Conservation (phyloP, 2,888 invertebrate species). For the Plagodis dolabraria region DNA sequence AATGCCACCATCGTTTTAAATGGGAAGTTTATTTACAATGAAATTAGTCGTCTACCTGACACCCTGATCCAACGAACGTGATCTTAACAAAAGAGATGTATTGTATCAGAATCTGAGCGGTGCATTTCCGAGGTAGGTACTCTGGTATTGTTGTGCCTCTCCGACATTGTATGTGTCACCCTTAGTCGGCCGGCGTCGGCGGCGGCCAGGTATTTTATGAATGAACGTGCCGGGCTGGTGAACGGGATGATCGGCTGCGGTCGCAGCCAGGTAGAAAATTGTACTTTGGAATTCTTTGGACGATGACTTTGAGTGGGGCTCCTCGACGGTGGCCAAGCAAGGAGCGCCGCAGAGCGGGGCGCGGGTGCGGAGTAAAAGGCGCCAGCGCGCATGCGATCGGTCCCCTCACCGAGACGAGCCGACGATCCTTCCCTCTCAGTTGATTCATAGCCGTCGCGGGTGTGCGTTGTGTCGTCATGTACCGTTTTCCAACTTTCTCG, state of each 20-base stretch:
- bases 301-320: conserved; percentile 75
- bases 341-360: conserved; percentile 83
- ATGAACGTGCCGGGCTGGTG: conserved; percentile 80
- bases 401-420: conserved; percentile 71
- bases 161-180: conserved; percentile 19
- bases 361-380: conserved; percentile 58
- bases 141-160: conserved; percentile 42
- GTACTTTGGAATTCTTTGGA: conserved; percentile 82
- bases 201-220: conserved; percentile 79
- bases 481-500: conserved; percentile 82
- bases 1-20: conserved; percentile 65
- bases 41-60: conserved; percentile 77
- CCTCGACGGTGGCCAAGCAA: conserved; percentile 69
- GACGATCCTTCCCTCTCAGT: conserved; percentile 81
- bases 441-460: conserved; percentile 73
- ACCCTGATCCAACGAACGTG: conserved; percentile 63
- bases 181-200: conserved; percentile 42
- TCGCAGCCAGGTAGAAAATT: conserved; percentile 82
- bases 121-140: conserved; percentile 57
- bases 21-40: conserved; percentile 58
- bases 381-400: conserved; percentile 78
- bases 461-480: conserved; percentile 86
- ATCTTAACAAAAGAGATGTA: conserved; percentile 65
- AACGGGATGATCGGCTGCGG: conserved; percentile 71
- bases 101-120: conserved; percentile 69